Conservation (phyloP, 2,888 invertebrate genomes). For the Cataglyphis altisquamis region DNA sequence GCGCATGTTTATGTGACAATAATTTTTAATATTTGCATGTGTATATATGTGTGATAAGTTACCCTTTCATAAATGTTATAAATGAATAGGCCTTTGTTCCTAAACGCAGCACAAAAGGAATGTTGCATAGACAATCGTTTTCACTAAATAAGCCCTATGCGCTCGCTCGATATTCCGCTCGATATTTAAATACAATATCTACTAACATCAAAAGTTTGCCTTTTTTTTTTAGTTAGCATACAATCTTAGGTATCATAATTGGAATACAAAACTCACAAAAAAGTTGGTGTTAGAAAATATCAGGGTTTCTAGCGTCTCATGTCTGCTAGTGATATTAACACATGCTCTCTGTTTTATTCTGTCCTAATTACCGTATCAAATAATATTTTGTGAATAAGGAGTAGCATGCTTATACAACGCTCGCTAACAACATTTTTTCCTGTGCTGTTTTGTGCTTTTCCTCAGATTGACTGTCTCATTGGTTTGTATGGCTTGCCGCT, state of each 20-base stretch:
- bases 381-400: conserved; percentile 73
- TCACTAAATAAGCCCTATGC: conserved; percentile 73
- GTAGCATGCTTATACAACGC: conserved; percentile 69
- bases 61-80: conserved; percentile 64
- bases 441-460: conserved; percentile 89
- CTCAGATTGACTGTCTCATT: conserved; percentile 91
- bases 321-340: conserved; percentile 74
- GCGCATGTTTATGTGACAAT: background rate
- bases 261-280: conserved; percentile 65
- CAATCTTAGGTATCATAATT: conserved; percentile 71
- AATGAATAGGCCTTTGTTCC: conserved; percentile 74
- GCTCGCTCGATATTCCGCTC: conserved; percentile 63
- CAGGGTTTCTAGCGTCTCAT: conserved; percentile 76
- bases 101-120: conserved; percentile 55
- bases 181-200: conserved; percentile 68
- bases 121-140: conserved; percentile 63
- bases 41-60: conserved; percentile 63
- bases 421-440: conserved; percentile 85
- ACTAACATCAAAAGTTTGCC: conserved; percentile 65
- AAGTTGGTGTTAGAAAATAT: conserved; percentile 72
- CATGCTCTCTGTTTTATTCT: conserved; percentile 59
- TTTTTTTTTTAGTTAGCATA: conserved; percentile 71
- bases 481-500: conserved; percentile 90
- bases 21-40: conserved; percentile 43
- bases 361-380: conserved; percentile 75